Evolutionary conservation across 1,140 invertebrate genomes (phyloP).

Genomic region (Drosophila lacertosa): DNA sequence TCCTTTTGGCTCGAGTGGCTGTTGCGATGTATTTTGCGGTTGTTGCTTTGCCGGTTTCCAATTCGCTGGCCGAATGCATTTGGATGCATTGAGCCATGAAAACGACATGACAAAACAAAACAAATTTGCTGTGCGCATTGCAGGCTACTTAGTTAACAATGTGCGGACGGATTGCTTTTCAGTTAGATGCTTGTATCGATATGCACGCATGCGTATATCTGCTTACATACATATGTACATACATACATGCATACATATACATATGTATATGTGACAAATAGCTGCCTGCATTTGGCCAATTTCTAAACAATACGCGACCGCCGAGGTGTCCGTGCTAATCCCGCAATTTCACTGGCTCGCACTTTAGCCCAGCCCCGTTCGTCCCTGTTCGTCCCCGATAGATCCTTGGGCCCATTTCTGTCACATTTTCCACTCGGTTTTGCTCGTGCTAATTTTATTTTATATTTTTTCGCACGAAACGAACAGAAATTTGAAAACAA

Average conservation of each 20-base stretch:
- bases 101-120: constrained; percentile 83
- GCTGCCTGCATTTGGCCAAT: constrained; percentile 50
- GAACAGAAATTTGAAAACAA: constrained; percentile 12
- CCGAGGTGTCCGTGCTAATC: constrained; percentile 71
- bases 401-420: neutral
- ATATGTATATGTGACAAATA: constrained; percentile 64
- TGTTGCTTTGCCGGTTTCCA: constrained; percentile 56
- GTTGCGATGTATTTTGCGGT: constrained; percentile 32
- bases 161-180: neutral
- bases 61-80: constrained; percentile 53
- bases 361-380: constrained; percentile 1
- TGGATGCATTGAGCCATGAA: constrained; percentile 77
- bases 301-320: constrained; percentile 60
- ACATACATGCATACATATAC: neutral
- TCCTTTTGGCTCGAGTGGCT: constrained; percentile 24
- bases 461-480: constrained; percentile 74
- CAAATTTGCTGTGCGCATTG: constrained; percentile 54
- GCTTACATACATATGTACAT: constrained; percentile 5
- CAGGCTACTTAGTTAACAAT: constrained; percentile 4
- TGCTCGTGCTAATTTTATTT: constrained; percentile 55
- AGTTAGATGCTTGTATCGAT: neutral
- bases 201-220: neutral
- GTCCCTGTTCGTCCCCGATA: neutral
- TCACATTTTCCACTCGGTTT: constrained; percentile 7
- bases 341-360: constrained; percentile 67